Base-by-base conservation (phyloP, 2,113 vertebrate genomes). In the Rhagologus leucostigma region DNA sequence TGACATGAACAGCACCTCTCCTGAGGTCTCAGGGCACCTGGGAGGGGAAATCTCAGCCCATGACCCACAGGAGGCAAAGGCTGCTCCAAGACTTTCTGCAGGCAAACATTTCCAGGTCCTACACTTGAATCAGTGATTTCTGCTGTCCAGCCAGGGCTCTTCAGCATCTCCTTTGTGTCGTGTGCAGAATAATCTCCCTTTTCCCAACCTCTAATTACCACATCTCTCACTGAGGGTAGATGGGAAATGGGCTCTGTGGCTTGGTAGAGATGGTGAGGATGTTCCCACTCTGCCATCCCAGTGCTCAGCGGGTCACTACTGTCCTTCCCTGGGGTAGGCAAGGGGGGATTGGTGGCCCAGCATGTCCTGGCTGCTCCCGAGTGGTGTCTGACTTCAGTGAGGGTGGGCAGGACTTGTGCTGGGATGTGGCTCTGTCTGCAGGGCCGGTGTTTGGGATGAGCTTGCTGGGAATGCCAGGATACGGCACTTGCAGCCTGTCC, bases 271-370 rank as follows among this genome's bases (percentile, higher is more conserved):
- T 53, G 52, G 13, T 33, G 81, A 52, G 46, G 47, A 39, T 42
- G 47, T 35, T 78, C 47, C 33, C 74, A 18, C 56, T 57, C 33
- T 68, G 29, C 46, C 12, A 0, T 46, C 24, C 26, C 30, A 4
- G 0, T 3, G 20, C 76, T 83, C 3, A 2, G 44, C 3, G 3
- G 29, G 16, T 70, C 86, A 49, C 42, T 64, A 7, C 50, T 64
- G 74, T 56, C 44, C 64, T 87, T 74, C 27, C 23, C 11, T 2
- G 1, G 33, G 15, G 8, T 23, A 20, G 13, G 33, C 8, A 5
- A 1, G 12, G 30, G 44, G 22, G 24, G 1, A 15, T n/a, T 3
- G 0, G 21, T 59, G 67, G 12, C 44, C 64, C 59, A 27, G 0
- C 23, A 2, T 21, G 24, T 74, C 41, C 59, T 67, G 50, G 18